Conservation (phyloP, 2,888 invertebrate genomes). For the Branchellion lobata region DNA sequence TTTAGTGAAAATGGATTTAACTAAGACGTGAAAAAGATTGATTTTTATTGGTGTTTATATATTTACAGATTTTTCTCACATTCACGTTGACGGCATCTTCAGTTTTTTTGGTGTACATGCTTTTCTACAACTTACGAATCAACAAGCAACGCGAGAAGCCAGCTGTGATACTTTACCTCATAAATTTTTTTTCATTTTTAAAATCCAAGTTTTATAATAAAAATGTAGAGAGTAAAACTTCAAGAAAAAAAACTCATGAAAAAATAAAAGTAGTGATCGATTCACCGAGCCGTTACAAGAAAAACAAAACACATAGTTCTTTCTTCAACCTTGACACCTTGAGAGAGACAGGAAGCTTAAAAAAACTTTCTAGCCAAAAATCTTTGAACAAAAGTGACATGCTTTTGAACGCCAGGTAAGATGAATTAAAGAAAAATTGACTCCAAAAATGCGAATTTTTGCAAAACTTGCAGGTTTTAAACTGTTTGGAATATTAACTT, state of each 20-base stretch:
- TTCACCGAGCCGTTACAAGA: not conserved
- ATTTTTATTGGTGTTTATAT: too few relatives aligned
- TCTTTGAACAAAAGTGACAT: conserved; percentile 7
- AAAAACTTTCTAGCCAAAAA: not conserved
- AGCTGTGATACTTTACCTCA: not conserved
- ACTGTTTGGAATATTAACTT: too few relatives aligned
- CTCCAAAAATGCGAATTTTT: not conserved
- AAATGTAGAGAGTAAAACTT: not conserved
- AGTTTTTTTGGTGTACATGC: conserved; percentile 37
- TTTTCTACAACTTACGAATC: conserved; percentile 10
- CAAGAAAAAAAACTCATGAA: not conserved
- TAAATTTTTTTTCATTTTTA: not conserved
- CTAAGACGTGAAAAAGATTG: too few relatives aligned
- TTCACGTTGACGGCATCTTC: conserved; percentile 11
- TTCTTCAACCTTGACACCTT: not conserved
- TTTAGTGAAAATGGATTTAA: too few relatives aligned
- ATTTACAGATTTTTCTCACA: conserved; percentile 26
- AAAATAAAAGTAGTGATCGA: not conserved
- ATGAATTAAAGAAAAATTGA: not conserved
- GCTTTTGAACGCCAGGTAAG: not conserved
- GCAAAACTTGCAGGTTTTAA: not conserved
- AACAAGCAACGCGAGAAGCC: not conserved
- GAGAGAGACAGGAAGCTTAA: not conserved
- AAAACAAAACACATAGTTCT: not conserved
- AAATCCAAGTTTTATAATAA: not conserved